These are phyloP conservation scores for Lymantria monacha DNA, from an alignment of 2,888 invertebrate species.

Conservation along the genomic window DNA sequence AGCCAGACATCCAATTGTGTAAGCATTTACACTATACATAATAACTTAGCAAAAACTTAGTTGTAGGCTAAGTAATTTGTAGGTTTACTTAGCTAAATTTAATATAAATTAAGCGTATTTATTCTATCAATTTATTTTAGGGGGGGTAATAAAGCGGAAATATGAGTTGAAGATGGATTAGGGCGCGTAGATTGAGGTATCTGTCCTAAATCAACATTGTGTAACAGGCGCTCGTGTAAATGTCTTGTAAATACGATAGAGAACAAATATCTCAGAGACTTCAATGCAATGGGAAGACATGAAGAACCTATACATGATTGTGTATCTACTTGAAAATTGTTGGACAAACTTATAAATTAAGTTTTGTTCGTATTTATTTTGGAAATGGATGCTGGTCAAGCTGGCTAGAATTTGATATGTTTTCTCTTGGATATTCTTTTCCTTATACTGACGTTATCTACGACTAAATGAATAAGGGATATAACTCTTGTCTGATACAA, in stretches of 20 bases:
- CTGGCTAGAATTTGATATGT: too few relatives aligned
- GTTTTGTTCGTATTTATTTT: background rate
- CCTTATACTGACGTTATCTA: too few relatives aligned
- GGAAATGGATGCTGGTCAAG: background rate
- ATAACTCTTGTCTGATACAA: too few relatives aligned
- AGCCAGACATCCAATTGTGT: too few relatives aligned
- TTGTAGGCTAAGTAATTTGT: too few relatives aligned
- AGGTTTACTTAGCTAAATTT: background rate
- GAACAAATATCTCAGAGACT: slow-evolving; percentile 44
- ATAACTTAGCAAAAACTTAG: too few relatives aligned
- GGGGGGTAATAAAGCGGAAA: slow-evolving; percentile 29
- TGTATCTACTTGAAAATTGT: slow-evolving; percentile 15
- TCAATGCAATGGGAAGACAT: slow-evolving; percentile 3
- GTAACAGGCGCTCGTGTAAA: slow-evolving; percentile 43
- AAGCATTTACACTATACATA: too few relatives aligned
- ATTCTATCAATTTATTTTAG: slow-evolving; percentile 22
- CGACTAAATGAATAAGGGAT: too few relatives aligned
- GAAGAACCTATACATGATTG: slow-evolving; percentile 11
- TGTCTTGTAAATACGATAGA: slow-evolving; percentile 56
- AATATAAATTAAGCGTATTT: background rate
- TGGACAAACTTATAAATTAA: slow-evolving; percentile 5
- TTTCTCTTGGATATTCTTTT: too few relatives aligned
- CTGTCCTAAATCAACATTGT: slow-evolving; percentile 63
- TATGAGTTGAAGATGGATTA: slow-evolving; percentile 26
- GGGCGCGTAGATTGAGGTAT: slow-evolving; percentile 38